A percentile compares a stretch with the other conserved stretches of the same genome.
These are phyloP conservation scores for Lepidurus arcticus DNA, from an alignment of 1,140 invertebrate species.

Conservation along the genomic window DNA sequence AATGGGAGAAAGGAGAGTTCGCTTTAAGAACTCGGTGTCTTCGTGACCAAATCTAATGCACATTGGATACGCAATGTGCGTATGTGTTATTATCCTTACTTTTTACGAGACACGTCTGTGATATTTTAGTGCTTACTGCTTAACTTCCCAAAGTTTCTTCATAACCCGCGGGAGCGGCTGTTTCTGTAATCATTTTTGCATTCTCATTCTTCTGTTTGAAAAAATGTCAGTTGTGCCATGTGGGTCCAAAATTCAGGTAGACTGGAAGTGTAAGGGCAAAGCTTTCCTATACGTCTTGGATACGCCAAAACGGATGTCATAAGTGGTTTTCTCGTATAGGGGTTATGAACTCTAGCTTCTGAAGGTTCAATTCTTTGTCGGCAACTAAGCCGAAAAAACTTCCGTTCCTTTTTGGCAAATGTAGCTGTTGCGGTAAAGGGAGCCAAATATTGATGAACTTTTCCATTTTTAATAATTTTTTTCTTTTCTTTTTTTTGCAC, in stretches of 20 bases:
- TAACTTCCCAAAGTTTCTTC: neutral
- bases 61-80: neutral
- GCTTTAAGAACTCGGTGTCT: neutral
- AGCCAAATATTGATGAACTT: neutral
- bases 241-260: neutral
- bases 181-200: no score
- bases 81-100: constrained; percentile 1
- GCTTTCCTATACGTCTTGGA: neutral
- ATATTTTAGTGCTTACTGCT: neutral
- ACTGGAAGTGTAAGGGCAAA: neutral
- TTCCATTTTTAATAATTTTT: neutral
- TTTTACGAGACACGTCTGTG: constrained; percentile 2
- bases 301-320: neutral
- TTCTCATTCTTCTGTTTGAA: neutral
- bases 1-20: no score
- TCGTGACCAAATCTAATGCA: constrained; percentile 12
- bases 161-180: neutral
- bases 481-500: neutral
- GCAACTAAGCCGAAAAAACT: neutral
- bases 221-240: neutral
- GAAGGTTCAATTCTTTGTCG: neutral
- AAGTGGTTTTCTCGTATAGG: neutral
- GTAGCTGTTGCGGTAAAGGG: neutral
- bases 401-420: neutral
- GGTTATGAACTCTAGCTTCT: neutral